These are phyloP conservation scores for Syngnathus floridae DNA, from an alignment of 2,113 vertebrate species.

Conservation along the genomic window DNA sequence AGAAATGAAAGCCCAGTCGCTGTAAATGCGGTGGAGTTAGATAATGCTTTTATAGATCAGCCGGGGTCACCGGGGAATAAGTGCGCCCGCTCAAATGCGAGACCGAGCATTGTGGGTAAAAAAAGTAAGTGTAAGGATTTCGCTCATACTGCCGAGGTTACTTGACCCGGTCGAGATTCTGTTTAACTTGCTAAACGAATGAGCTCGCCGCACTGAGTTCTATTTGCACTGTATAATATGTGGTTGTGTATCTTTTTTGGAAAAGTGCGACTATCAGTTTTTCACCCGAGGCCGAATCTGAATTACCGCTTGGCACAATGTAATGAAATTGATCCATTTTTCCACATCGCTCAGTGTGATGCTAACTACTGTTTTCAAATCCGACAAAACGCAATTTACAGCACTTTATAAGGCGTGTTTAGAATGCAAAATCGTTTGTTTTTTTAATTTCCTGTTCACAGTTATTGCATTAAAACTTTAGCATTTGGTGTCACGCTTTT, in stretches of 20 bases:
- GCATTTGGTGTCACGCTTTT: background rate
- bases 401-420: slow-evolving; percentile 1
- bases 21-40: slow-evolving; percentile 28
- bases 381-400: background rate
- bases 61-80: slow-evolving; percentile 39
- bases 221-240: slow-evolving; percentile 5
- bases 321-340: background rate
- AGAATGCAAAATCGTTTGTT: slow-evolving; percentile 1
- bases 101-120: slow-evolving; percentile 36
- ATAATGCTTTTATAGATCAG: slow-evolving; percentile 53
- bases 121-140: slow-evolving; percentile 44
- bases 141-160: slow-evolving; percentile 25
- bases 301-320: background rate
- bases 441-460: slow-evolving; percentile 9
- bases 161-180: background rate
- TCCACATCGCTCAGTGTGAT: background rate
- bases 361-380: background rate
- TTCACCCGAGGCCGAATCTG: background rate
- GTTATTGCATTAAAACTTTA: background rate
- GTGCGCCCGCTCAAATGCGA: slow-evolving; percentile 30
- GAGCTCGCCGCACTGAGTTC: slow-evolving; percentile 1
- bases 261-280: background rate
- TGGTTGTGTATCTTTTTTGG: background rate
- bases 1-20: slow-evolving; percentile 22
- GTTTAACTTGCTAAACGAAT: slow-evolving; percentile 25